phyloP scores from a whole-genome alignment of 2,888 invertebrate species.

The Drymonia ruficornis region DNA sequence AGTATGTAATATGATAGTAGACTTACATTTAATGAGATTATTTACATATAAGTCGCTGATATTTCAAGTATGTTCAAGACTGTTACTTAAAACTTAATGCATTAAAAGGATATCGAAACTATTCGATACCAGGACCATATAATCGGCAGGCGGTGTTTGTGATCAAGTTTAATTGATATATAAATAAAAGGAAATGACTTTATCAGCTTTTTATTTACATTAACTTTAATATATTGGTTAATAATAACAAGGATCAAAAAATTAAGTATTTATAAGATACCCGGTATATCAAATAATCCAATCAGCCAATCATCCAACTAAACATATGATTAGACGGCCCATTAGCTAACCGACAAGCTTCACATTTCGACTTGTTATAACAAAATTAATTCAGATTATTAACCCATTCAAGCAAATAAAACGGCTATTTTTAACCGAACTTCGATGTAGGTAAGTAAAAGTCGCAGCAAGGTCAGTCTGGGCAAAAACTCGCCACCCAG shows the following conservation, averaged over 20 bases:
- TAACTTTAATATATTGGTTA: not conserved
- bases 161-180: no score
- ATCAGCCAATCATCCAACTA: constrained; percentile 1
- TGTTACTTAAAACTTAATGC: not conserved
- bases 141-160: no score
- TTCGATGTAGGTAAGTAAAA: constrained; percentile 59
- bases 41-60: not conserved
- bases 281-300: not conserved
- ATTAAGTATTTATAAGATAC: not conserved
- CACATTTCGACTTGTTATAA: constrained; percentile 40
- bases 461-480: constrained; percentile 52
- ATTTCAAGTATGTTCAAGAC: not conserved
- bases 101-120: no score
- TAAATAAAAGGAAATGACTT: not conserved
- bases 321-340: constrained; percentile 22
- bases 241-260: not conserved
- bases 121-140: no score
- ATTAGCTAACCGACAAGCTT: constrained; percentile 30
- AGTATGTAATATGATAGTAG: constrained; percentile 4
- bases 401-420: constrained; percentile 46
- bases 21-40: not conserved
- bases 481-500: constrained; percentile 49
- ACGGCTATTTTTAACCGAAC: constrained; percentile 48
- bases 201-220: not conserved
- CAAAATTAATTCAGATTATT: constrained; percentile 52